Percentiles rank a stretch among this genome's conserved stretches.
phyloP scores from a whole-genome alignment of 1,140 invertebrate genomes.

The Pseudomyrmex pallidus region DNA sequence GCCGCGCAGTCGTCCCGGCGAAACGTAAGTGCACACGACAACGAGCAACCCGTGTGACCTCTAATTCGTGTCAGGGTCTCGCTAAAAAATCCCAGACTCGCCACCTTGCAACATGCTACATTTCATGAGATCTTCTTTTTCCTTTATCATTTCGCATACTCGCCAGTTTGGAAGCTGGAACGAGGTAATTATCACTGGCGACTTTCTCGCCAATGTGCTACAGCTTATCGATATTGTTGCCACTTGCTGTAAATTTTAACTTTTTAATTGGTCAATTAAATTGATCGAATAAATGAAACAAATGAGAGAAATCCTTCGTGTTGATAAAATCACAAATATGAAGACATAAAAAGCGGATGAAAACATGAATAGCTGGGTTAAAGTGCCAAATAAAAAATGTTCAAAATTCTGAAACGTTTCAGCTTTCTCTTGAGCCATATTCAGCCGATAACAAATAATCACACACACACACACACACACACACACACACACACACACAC shows the following conservation, averaged over 20 bases:
- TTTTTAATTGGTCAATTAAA: no score
- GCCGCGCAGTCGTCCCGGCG: constrained; percentile 76
- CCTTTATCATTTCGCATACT: constrained; percentile 52
- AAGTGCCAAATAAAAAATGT: no score
- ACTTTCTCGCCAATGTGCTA: neutral
- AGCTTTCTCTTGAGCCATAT: no score
- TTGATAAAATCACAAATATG: no score
- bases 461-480: no score
- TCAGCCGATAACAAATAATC: no score
- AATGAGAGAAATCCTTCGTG: no score
- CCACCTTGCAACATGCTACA: constrained; percentile 21
- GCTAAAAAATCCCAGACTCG: constrained; percentile 37
- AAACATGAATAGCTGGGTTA: no score
- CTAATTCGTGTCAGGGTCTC: constrained; percentile 67
- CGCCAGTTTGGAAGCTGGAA: constrained; percentile 82
- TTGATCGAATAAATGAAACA: no score
- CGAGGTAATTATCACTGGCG: constrained; percentile 80
- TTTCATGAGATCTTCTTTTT: constrained; percentile 45
- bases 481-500: no score
- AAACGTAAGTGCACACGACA: constrained; percentile 77
- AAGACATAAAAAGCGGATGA: no score
- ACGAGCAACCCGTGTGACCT: constrained; percentile 77
- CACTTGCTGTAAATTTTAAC: constrained; percentile 7
- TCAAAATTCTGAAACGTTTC: no score
- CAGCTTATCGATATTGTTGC: neutral